These are phyloP conservation scores for Drosophila burlai DNA, from an alignment of 1,140 invertebrate genomes.

Conservation along the genomic window DNA sequence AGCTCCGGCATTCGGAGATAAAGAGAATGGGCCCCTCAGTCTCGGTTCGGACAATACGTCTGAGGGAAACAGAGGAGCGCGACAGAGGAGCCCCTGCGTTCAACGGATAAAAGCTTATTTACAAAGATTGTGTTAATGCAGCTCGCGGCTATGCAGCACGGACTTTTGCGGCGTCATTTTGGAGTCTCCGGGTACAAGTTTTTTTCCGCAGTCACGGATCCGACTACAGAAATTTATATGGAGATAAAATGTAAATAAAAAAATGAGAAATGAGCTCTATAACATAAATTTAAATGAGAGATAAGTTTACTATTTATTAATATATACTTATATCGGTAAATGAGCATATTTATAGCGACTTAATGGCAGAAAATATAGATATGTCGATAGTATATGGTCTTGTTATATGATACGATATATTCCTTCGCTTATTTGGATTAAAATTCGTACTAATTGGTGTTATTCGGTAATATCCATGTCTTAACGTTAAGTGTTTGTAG, in stretches of 20 bases:
- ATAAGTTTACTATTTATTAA: background rate
- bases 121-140: slow-evolving; percentile 77
- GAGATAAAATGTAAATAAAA: background rate
- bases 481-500: too few relatives aligned
- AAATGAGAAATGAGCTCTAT: background rate
- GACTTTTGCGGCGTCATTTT: slow-evolving; percentile 66
- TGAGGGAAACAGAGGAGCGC: slow-evolving; percentile 19
- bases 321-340: background rate
- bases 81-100: slow-evolving; percentile 28
- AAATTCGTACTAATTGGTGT: background rate
- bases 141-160: slow-evolving; percentile 76
- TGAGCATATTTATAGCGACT: background rate
- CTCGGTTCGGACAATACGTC: slow-evolving; percentile 63
- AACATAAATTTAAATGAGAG: background rate
- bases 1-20: slow-evolving; percentile 58
- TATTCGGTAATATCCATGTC: too few relatives aligned
- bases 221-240: slow-evolving; percentile 7
- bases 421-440: background rate
- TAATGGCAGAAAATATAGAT: background rate
- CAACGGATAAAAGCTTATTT: slow-evolving; percentile 76
- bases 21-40: slow-evolving; percentile 43
- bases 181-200: slow-evolving; percentile 34
- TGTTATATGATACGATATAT: too few relatives aligned
- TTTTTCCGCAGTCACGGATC: slow-evolving; percentile 37
- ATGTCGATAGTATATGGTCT: background rate